Evolutionary conservation across 2,113 vertebrate species (phyloP).

Genomic region (Dipodomys stephensi): DNA sequence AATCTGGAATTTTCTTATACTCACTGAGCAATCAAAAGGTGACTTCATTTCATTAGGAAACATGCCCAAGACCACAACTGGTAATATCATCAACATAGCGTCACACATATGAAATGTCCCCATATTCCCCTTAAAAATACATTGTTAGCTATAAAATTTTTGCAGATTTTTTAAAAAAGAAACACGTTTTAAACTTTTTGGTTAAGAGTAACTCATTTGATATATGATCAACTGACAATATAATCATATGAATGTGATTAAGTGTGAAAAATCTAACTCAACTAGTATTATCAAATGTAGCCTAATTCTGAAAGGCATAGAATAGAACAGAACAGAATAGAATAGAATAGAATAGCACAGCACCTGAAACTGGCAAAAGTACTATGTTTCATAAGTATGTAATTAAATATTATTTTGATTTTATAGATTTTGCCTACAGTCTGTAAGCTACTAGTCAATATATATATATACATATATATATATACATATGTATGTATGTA

Average conservation of each 20-base stretch:
- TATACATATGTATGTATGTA: neutral
- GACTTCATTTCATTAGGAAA: neutral
- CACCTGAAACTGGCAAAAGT: neutral
- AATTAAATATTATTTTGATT: conserved; percentile 13
- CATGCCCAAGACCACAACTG: neutral
- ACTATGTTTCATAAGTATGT: neutral
- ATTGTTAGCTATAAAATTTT: neutral
- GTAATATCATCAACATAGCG: neutral
- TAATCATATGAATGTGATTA: neutral
- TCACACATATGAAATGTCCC: neutral
- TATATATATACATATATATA: neutral
- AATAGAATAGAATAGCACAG: too few relatives aligned
- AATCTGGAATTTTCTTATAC: neutral
- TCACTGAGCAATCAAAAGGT: fast-evolving
- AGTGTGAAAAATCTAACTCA: neutral
- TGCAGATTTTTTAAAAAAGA: neutral
- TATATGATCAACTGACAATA: neutral
- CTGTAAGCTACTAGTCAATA: neutral
- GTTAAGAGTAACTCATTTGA: neutral
- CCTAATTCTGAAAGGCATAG: conserved; percentile 1
- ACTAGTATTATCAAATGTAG: neutral
- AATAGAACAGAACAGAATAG: neutral
- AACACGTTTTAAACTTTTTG: neutral
- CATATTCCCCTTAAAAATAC: neutral
- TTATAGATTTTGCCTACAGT: neutral